These are phyloP conservation scores for Cairina moschata DNA, from an alignment of 2,113 vertebrate species.

Conservation along the genomic window DNA sequence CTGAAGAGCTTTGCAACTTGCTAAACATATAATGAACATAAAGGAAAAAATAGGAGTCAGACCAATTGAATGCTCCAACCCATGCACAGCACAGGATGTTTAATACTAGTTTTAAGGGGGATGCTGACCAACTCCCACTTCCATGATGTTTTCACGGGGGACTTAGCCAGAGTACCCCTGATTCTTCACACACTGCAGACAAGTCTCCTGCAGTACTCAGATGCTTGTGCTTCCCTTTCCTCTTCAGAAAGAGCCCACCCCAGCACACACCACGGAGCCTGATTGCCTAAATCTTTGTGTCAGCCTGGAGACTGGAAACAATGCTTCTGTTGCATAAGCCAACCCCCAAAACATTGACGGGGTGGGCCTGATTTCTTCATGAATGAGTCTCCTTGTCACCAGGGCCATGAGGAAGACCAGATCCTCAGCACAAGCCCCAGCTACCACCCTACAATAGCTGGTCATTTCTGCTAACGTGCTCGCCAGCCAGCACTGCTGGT, in stretches of 20 bases:
- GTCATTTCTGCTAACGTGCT: background rate
- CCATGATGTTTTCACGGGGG: background rate
- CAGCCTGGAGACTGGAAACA: conserved; percentile 27
- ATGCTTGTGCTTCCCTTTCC: background rate
- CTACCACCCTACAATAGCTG: background rate
- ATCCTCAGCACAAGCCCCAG: background rate
- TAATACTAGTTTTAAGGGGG: background rate
- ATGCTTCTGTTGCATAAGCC: conserved; percentile 32
- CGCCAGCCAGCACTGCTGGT: fast-evolving
- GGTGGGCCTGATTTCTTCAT: conserved; percentile 4
- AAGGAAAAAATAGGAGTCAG: background rate
- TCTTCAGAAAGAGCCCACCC: background rate
- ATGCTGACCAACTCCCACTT: background rate
- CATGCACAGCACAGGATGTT: fast-evolving
- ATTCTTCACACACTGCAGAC: background rate
- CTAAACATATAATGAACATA: background rate
- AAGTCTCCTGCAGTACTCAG: background rate
- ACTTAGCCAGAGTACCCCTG: background rate
- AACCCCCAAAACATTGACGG: background rate
- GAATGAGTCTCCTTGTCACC: conserved; percentile 31
- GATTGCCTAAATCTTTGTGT: conserved; percentile 10
- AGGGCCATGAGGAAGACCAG: conserved; percentile 10
- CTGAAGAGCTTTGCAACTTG: background rate
- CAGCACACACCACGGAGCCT: background rate
- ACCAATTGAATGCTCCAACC: background rate